Base-by-base conservation (phyloP, 1,140 invertebrate species). In the Drosophila nebulosa region DNA sequence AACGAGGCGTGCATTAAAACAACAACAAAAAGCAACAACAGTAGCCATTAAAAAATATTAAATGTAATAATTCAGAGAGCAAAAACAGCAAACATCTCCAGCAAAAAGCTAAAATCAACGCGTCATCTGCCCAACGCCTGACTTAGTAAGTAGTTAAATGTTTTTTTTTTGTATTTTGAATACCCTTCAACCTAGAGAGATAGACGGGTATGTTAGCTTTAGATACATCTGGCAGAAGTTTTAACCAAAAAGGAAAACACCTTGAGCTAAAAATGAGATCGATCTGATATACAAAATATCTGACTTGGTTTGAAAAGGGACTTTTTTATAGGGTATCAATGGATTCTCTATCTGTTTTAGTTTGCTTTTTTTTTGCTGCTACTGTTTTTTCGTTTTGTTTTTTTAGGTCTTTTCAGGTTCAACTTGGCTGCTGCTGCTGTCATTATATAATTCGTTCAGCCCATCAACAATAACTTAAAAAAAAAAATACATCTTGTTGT, bases 1-100 rank as follows among this genome's bases (percentile, higher is more conserved):
- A 86, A 86, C 81, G 81, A 86, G 78, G 83, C 81, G 81, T 86
- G 81, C 81, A 85, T 85, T 72, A 78, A 86, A 69, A 35, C 58
- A 77, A 69, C 69, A 78, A 63, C 42, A 66, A 36, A 16, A 53
- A 68, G 39, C 39, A 74, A 57, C 36, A 10, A n/a, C 68, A 24
- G 14, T 26, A 30, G 64, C 62, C 68, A 75, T 88, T 81, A 88
- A 84, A 85, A 75, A 81, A 81, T 86, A 86, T 86, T 75, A 85
- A 85, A 86, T 81, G 81, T 78, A 78, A 81, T 86, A 85, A 73
- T 84, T 84, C 75, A 84, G 51, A 69, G 63, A 71, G 60, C 61
- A 69, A 64, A 46, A 66, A 62, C 35, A 73, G 35, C 59, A 60
- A 18, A 62, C 58, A 57, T 12, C 5, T 46, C 16, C 46, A 51